Percentiles rank a stretch among this genome's conserved stretches.
phyloP scores from a whole-genome alignment of 2,888 invertebrate genomes.

The Allophyes oxyacanthae region DNA sequence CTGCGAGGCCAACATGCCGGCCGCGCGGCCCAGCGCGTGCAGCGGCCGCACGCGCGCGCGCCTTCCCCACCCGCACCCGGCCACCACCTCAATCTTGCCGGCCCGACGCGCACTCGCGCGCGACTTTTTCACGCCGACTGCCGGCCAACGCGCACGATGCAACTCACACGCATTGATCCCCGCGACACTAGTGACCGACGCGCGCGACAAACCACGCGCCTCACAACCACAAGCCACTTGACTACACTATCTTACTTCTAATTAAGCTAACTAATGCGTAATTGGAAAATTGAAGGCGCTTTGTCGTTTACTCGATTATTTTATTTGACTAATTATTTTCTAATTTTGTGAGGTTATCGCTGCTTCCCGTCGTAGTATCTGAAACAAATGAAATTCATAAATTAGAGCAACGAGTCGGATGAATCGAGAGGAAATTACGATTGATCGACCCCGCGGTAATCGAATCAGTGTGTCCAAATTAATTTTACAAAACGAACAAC shows the following conservation, averaged over 20 bases:
- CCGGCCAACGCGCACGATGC: slow-evolving; percentile 44
- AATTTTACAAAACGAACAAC: slow-evolving; percentile 60
- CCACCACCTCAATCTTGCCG: slow-evolving; percentile 88
- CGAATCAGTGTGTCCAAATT: slow-evolving; percentile 66
- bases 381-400: slow-evolving; percentile 77
- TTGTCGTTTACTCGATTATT: slow-evolving; percentile 75
- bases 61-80: slow-evolving; percentile 87
- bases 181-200: slow-evolving; percentile 32
- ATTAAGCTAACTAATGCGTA: slow-evolving; percentile 71
- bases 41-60: slow-evolving; percentile 88
- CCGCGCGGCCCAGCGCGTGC: slow-evolving; percentile 84
- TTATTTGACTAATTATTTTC: slow-evolving; percentile 61
- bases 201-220: slow-evolving; percentile 49
- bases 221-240: slow-evolving; percentile 67
- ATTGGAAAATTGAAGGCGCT: slow-evolving; percentile 84
- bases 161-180: slow-evolving; percentile 59
- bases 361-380: slow-evolving; percentile 75
- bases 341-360: slow-evolving; percentile 65
- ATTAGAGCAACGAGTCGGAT: slow-evolving; percentile 64
- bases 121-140: slow-evolving; percentile 58
- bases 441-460: slow-evolving; percentile 67
- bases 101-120: slow-evolving; percentile 65
- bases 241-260: slow-evolving; percentile 66
- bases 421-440: slow-evolving; percentile 66
- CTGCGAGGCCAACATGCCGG: slow-evolving; percentile 87